Conservation (phyloP, 2,888 invertebrate species). For the Exephanes ischioxanthus region DNA sequence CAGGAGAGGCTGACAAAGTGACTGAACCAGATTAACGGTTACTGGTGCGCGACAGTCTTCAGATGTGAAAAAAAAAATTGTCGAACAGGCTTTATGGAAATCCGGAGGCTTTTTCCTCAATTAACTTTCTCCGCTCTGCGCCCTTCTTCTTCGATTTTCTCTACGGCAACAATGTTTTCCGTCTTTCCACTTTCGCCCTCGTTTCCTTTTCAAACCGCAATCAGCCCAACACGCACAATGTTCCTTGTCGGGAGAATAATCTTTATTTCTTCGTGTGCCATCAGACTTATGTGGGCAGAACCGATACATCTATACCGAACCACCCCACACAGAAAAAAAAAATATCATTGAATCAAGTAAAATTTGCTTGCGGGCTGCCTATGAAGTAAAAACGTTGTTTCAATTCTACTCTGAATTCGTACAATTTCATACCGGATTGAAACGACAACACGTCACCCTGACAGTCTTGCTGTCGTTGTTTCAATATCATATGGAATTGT, state of each 20-base stretch:
- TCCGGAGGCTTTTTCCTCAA: conserved; percentile 41
- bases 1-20: not conserved
- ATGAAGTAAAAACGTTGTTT: no score
- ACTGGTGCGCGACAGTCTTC: not conserved
- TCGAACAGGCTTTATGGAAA: conserved; percentile 39
- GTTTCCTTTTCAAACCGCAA: not conserved
- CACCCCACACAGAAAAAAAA: not conserved
- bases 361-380: no score
- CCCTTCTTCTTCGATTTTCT: conserved; percentile 5
- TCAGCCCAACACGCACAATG: not conserved
- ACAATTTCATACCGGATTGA: no score
- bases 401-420: no score
- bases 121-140: not conserved
- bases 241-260: not conserved
- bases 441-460: no score
- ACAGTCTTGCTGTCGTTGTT: no score
- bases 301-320: not conserved
- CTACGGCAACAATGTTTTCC: no score
- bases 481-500: no score
- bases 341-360: no score
- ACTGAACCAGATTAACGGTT: not conserved
- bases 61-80: conserved; percentile 6
- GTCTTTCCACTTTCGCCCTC: no score
- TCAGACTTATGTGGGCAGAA: not conserved
- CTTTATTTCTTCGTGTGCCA: not conserved